Evolutionary conservation across 2,797 vertebrate genomes (phyloP).

Genomic region (Sebastes kiyomatsui): DNA sequence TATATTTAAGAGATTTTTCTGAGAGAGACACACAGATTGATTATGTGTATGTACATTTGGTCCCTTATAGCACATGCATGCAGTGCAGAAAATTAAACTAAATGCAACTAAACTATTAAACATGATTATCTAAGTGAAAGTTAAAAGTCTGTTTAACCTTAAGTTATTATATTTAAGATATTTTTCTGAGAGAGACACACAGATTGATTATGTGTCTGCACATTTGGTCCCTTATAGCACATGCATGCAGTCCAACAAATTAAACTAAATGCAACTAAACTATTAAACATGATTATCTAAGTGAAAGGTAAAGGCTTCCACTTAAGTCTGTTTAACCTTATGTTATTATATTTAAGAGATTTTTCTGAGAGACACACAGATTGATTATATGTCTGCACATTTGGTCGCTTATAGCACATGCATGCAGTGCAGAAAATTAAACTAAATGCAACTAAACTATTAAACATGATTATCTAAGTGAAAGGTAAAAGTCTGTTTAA

Average conservation of each 20-base stretch:
- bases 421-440: neutral
- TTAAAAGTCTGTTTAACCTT: conserved; percentile 28
- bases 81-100: neutral
- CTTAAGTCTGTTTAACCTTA: conserved; percentile 36
- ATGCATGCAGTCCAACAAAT: neutral
- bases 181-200: neutral
- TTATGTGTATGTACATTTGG: neutral
- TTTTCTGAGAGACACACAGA: neutral
- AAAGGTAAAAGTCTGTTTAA: conserved; percentile 19
- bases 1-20: conserved; percentile 47
- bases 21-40: neutral
- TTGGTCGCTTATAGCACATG: neutral
- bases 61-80: neutral
- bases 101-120: neutral
- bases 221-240: neutral
- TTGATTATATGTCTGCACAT: neutral
- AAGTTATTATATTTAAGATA: conserved; percentile 51
- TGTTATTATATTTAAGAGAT: conserved; percentile 51
- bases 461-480: neutral
- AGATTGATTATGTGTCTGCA: neutral
- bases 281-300: neutral
- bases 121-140: neutral
- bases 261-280: neutral
- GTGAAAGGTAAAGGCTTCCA: neutral
- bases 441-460: neutral